phyloP scores from a whole-genome alignment of 2,888 invertebrate genomes.

The Neoaliturus tenellus region DNA sequence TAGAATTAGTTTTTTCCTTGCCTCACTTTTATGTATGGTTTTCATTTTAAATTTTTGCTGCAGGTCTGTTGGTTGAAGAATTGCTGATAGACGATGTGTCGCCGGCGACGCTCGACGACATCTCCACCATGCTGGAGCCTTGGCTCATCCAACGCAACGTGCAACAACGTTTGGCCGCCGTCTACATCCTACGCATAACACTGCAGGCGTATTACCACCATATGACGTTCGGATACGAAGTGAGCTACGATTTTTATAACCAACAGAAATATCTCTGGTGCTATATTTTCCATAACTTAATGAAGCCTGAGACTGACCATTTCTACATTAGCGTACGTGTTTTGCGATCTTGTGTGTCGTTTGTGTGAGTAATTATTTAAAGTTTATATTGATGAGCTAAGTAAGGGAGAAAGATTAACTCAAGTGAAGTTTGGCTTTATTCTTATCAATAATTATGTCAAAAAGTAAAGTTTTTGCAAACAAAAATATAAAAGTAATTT shows the following conservation, averaged over 20 bases:
- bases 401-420: too few relatives aligned
- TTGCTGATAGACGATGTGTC: conserved; percentile 82
- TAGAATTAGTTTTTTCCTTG: too few relatives aligned
- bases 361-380: neutral
- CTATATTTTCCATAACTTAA: conserved; percentile 37
- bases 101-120: conserved; percentile 82
- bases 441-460: too few relatives aligned
- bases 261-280: conserved; percentile 32
- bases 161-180: conserved; percentile 80
- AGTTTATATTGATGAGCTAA: too few relatives aligned
- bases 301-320: conserved; percentile 17
- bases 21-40: too few relatives aligned
- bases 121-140: conserved; percentile 80
- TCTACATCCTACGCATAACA: conserved; percentile 72
- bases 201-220: conserved; percentile 80
- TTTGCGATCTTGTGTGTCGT: neutral
- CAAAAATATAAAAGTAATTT: too few relatives aligned
- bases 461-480: too few relatives aligned
- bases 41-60: too few relatives aligned
- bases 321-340: neutral
- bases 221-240: conserved; percentile 83
- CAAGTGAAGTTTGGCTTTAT: too few relatives aligned
- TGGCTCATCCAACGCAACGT: conserved; percentile 82
- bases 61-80: conserved; percentile 77
- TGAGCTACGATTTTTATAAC: conserved; percentile 67